Conservation (phyloP, 2,888 invertebrate genomes). For the Diplolepis rosae region DNA sequence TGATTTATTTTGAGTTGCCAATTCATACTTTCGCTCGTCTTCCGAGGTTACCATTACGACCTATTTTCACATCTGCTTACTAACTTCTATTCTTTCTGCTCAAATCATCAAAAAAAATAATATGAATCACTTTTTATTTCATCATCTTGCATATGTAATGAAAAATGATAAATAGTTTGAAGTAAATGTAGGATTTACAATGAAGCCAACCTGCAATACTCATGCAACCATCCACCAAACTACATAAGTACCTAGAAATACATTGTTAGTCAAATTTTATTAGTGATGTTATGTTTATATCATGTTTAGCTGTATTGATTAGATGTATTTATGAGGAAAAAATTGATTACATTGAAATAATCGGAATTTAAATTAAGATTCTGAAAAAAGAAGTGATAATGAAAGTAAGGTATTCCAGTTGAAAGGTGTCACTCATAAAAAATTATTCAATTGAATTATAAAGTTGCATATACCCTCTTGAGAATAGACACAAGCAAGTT, state of each 20-base stretch:
- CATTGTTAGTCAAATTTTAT: neutral
- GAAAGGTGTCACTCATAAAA: too few species aligned
- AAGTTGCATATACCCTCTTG: neutral
- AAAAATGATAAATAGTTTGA: neutral
- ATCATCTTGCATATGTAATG: neutral
- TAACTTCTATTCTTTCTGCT: conserved; percentile 40
- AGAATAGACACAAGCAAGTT: neutral
- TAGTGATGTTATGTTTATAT: neutral
- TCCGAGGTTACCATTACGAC: conserved; percentile 68
- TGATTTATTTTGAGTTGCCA: conserved; percentile 66
- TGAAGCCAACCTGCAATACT: neutral
- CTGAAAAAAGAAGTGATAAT: too few species aligned
- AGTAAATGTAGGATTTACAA: neutral
- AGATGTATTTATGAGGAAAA: too few species aligned
- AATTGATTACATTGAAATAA: too few species aligned
- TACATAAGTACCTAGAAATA: neutral
- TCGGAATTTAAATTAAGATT: too few species aligned
- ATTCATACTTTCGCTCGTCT: conserved; percentile 68
- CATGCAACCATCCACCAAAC: neutral
- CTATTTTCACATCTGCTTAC: conserved; percentile 64
- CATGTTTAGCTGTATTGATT: neutral
- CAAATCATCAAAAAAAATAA: neutral
- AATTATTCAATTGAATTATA: too few species aligned
- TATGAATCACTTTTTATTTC: neutral
- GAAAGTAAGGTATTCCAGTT: too few species aligned